These are phyloP conservation scores for Vireo griseus DNA, from an alignment of 2,797 vertebrate species.

Conservation along the genomic window DNA sequence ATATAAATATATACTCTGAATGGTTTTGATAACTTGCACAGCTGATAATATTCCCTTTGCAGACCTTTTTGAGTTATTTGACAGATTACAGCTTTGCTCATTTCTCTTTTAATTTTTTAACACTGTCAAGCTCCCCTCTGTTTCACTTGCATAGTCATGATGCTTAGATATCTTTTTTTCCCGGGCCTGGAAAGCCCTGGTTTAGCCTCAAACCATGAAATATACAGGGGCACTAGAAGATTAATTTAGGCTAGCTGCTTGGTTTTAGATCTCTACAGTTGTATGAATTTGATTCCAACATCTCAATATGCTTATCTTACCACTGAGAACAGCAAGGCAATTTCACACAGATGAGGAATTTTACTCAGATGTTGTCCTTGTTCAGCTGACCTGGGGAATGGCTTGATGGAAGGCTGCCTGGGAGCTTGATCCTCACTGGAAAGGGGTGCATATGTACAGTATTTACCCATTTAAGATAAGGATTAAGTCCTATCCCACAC, in stretches of 20 bases:
- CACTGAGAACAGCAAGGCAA: background rate
- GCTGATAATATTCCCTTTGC: background rate
- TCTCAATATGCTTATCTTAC: background rate
- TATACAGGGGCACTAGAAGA: background rate
- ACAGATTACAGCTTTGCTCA: background rate
- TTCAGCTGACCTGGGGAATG: background rate
- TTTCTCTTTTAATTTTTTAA: background rate
- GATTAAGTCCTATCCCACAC: background rate
- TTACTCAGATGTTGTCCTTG: background rate
- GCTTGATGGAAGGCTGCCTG: background rate
- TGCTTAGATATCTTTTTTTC: background rate
- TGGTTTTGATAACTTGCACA: background rate
- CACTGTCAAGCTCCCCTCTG: background rate
- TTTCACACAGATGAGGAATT: background rate
- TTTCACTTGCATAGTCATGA: background rate
- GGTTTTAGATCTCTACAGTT: background rate
- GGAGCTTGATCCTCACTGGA: background rate
- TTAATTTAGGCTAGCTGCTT: background rate
- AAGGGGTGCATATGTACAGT: background rate
- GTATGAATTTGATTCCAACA: background rate
- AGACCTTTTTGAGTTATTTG: background rate
- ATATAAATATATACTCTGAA: background rate
- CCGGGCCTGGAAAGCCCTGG: background rate
- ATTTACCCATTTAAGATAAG: background rate
- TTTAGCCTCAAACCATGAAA: background rate